Percentiles rank a stretch among this genome's conserved stretches.
These are phyloP conservation scores for Callyntrura guangdongensis DNA, from an alignment of 2,888 invertebrate genomes.

Conservation along the genomic window DNA sequence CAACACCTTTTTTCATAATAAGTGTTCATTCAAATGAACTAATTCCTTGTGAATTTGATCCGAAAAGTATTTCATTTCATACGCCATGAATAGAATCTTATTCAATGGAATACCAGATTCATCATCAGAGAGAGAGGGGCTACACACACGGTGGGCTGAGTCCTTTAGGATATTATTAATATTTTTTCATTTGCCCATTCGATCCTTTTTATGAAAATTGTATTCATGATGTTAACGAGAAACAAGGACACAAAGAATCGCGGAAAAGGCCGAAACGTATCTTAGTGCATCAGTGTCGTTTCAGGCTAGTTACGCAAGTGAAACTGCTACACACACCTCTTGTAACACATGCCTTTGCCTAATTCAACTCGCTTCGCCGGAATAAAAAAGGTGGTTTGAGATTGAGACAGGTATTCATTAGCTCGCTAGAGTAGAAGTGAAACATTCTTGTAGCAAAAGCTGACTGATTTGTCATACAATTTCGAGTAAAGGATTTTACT, in stretches of 20 bases:
- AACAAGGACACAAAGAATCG: not conserved
- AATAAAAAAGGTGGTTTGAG: too few species aligned
- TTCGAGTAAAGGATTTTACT: too few species aligned
- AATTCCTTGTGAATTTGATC: constrained; percentile 76
- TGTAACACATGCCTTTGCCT: too few species aligned
- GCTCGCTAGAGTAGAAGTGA: too few species aligned
- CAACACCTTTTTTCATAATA: constrained; percentile 73
- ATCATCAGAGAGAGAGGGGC: constrained; percentile 40
- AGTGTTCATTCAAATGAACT: constrained; percentile 77
- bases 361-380: too few species aligned
- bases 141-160: constrained; percentile 49
- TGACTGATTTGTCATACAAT: too few species aligned
- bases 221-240: constrained; percentile 10
- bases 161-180: constrained; percentile 66
- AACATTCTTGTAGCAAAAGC: too few species aligned
- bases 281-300: too few species aligned
- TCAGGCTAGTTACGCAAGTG: too few species aligned
- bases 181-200: constrained; percentile 34
- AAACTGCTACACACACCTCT: too few species aligned
- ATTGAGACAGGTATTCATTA: too few species aligned
- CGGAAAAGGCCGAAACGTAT: too few species aligned
- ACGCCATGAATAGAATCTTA: constrained; percentile 52
- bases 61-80: constrained; percentile 70
- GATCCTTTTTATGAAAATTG: constrained; percentile 27
- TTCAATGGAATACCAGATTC: constrained; percentile 53